Evolutionary conservation across 2,113 vertebrate genomes (phyloP).

Genomic region (Myrmophylax atrothorax): DNA sequence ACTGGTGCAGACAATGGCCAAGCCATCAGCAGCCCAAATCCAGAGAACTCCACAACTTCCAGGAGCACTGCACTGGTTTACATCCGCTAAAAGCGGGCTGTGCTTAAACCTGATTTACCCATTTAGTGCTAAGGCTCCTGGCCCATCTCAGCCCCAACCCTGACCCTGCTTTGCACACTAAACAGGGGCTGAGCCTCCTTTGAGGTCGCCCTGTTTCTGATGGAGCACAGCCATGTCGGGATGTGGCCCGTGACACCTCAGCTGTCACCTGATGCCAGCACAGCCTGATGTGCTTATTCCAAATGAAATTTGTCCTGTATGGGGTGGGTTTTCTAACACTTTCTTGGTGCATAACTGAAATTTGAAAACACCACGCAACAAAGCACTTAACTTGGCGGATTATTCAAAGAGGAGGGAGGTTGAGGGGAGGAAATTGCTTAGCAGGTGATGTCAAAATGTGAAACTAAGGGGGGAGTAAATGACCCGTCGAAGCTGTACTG

Average conservation of each 20-base stretch:
- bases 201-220: not conserved
- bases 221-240: not conserved
- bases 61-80: not conserved
- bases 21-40: not conserved
- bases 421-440: not conserved
- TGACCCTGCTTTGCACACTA: not conserved
- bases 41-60: not conserved
- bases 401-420: not conserved
- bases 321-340: not conserved
- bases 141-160: not conserved
- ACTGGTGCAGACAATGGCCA: not conserved
- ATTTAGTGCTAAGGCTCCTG: not conserved
- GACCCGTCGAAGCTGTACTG: not conserved
- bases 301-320: not conserved
- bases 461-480: not conserved
- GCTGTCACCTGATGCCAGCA: not conserved
- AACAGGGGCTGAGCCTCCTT: not conserved
- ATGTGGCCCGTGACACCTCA: not conserved
- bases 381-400: not conserved
- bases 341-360: not conserved
- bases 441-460: not conserved
- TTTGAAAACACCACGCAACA: not conserved
- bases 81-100: not conserved
- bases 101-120: not conserved
- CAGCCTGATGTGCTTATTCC: rapidly evolving